A percentile compares a stretch with the other conserved stretches of the same genome.
These are phyloP conservation scores for Scartelaos histophorus DNA, from an alignment of 2,113 vertebrate species.

Conservation along the genomic window DNA sequence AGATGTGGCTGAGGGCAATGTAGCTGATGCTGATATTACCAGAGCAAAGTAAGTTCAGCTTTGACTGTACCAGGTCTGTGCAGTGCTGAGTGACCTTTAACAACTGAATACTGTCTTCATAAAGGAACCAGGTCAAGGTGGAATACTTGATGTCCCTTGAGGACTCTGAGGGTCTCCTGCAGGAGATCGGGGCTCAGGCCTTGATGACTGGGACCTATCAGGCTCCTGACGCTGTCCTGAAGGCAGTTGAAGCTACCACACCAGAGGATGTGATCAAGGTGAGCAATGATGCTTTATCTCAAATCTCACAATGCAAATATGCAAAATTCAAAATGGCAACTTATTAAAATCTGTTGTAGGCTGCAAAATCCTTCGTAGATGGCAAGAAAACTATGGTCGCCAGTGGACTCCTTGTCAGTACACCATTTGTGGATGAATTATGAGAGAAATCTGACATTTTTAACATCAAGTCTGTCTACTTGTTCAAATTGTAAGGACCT, in stretches of 20 bases:
- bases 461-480: conserved; percentile 15
- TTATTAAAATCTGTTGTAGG: conserved; percentile 69
- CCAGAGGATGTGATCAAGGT: conserved; percentile 82
- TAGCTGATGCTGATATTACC: conserved; percentile 78
- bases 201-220: conserved; percentile 77
- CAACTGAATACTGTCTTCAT: not conserved
- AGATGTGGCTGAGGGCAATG: conserved; percentile 80
- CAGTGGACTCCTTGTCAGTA: conserved; percentile 82
- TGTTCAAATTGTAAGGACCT: conserved; percentile 24
- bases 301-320: not conserved
- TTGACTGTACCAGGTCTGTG: not conserved
- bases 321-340: not conserved
- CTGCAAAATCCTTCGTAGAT: conserved; percentile 88
- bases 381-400: conserved; percentile 90
- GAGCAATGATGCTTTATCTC: conserved; percentile 51
- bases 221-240: conserved; percentile 71
- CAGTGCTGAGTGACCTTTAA: not conserved
- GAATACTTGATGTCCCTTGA: conserved; percentile 88
- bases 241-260: conserved; percentile 82
- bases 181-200: conserved; percentile 87
- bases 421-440: conserved; percentile 87
- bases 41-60: conserved; percentile 85
- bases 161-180: conserved; percentile 78
- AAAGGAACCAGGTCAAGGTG: conserved; percentile 86
- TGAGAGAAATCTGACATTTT: conserved; percentile 40